Conservation (phyloP, 2,797 vertebrate genomes). For the Brachymystax lenok region DNA sequence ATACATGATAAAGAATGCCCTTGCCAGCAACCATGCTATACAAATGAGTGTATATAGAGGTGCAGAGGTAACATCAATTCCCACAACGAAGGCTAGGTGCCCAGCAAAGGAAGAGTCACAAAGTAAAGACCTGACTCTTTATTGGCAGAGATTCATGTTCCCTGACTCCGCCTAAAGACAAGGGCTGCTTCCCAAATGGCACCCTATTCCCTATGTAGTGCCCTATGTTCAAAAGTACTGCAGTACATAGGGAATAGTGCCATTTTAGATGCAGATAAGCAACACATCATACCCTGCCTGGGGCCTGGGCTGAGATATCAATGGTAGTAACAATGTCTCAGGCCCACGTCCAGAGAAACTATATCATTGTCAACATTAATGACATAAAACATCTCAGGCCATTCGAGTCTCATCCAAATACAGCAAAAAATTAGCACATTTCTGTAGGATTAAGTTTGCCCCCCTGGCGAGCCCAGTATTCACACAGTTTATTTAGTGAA, state of each 20-base stretch:
- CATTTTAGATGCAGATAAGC: neutral
- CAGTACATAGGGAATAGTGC: neutral
- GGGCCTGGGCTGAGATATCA: neutral
- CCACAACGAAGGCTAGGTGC: neutral
- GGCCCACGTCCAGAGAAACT: neutral
- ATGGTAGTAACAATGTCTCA: neutral
- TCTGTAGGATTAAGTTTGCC: neutral
- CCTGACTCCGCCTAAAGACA: neutral
- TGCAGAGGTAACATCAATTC: slow-evolving; percentile 1
- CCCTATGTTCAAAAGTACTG: neutral
- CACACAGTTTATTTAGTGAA: neutral
- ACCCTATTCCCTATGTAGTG: neutral
- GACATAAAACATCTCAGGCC: neutral
- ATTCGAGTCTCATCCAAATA: neutral
- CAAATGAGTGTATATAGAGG: neutral
- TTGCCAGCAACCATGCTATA: neutral
- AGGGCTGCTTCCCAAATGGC: neutral
- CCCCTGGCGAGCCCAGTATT: neutral
- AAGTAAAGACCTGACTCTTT: neutral
- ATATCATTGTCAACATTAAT: neutral
- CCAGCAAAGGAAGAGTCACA: neutral
- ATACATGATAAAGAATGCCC: neutral
- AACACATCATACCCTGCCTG: neutral
- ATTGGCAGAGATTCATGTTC: neutral
- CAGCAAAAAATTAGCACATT: neutral